These are phyloP conservation scores for Takifugu bimaculatus DNA, from an alignment of 2,113 vertebrate species.

Conservation along the genomic window DNA sequence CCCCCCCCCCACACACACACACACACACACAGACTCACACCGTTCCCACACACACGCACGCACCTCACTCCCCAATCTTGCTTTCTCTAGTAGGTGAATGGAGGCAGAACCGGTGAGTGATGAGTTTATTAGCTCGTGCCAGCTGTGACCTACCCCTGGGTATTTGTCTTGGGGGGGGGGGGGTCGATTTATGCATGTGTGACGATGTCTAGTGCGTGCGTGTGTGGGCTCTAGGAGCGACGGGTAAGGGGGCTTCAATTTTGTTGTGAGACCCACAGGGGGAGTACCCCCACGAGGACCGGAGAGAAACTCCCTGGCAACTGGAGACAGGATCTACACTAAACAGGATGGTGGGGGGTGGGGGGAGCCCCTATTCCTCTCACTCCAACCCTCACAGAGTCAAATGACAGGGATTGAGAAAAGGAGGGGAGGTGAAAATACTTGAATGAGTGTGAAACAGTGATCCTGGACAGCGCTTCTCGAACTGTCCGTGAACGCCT, in stretches of 20 bases:
- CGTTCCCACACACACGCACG: neutral
- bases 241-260: constrained; percentile 4
- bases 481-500: constrained; percentile 31
- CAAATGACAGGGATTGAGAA: constrained; percentile 34
- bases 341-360: constrained; percentile 36
- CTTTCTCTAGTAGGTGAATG: constrained; percentile 60
- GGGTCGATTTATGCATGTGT: neutral
- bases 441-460: constrained; percentile 38
- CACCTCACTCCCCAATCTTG: constrained; percentile 2
- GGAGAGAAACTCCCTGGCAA: constrained; percentile 68
- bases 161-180: neutral
- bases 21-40: too few species aligned
- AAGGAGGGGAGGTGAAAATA: constrained; percentile 14
- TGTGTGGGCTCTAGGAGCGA: constrained; percentile 2
- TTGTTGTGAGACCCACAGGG: constrained; percentile 5
- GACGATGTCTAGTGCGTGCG: constrained; percentile 2
- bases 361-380: constrained; percentile 36
- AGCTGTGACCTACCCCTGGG: constrained; percentile 69
- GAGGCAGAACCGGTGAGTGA: constrained; percentile 57
- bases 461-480: constrained; percentile 13
- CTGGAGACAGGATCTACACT: constrained; percentile 53
- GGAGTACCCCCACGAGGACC: constrained; percentile 55
- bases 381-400: constrained; percentile 27
- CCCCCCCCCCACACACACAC: neutral
- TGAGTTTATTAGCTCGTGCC: constrained; percentile 74